Conservation (phyloP, 2,113 vertebrate species). For the Pachycephala philippinensis region DNA sequence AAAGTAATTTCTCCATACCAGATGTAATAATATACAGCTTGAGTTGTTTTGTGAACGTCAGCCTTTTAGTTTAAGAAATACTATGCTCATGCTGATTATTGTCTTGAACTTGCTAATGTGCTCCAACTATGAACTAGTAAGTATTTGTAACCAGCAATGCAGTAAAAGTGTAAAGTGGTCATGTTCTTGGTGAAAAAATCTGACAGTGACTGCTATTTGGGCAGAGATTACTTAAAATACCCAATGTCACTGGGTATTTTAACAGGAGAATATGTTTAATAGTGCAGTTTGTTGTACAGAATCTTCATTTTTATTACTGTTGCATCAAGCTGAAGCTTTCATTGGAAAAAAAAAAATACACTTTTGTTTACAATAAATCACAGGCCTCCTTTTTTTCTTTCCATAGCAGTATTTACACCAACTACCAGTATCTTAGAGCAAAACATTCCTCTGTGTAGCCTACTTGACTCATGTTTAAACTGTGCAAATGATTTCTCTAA, state of each 20-base stretch:
- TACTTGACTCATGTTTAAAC: not conserved
- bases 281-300: slow-evolving; percentile 18
- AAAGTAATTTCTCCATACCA: not conserved
- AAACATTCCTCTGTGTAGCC: not conserved
- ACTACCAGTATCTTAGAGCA: not conserved
- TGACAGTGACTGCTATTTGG: not conserved
- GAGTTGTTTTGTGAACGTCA: not conserved
- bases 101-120: not conserved
- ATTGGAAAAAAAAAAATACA: not conserved
- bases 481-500: not conserved
- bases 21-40: not conserved
- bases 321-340: not conserved
- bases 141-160: not conserved
- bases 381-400: not conserved
- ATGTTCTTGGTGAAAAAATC: not conserved
- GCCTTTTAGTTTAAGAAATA: not conserved
- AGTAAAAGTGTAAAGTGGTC: not conserved
- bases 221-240: not conserved
- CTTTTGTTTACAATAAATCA: slow-evolving; percentile 43
- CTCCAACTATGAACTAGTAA: not conserved
- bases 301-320: slow-evolving; percentile 1
- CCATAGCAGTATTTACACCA: not conserved
- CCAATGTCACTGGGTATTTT: not conserved
- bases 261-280: not conserved
- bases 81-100: not conserved